Conservation (phyloP, 1,140 invertebrate genomes). For the Drosophila eugracilis region DNA sequence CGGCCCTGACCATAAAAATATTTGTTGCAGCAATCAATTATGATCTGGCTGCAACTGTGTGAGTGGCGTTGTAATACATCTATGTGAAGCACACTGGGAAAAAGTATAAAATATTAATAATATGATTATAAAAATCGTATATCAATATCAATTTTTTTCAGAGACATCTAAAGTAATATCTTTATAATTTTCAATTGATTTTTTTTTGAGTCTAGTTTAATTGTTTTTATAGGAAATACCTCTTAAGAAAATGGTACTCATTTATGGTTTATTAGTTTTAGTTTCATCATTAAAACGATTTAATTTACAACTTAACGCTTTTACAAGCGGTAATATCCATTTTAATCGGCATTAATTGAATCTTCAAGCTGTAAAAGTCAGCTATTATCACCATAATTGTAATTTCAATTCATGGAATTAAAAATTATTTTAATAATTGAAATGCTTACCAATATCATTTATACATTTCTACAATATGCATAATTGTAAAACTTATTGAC, state of each 20-base stretch:
- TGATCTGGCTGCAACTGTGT: conserved; percentile 15
- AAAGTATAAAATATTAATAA: not conserved
- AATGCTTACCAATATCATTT: no score
- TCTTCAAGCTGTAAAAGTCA: no score
- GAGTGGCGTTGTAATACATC: conserved; percentile 4
- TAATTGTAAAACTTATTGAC: not conserved
- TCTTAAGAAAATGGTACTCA: not conserved
- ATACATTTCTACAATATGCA: no score
- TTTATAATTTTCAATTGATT: no score
- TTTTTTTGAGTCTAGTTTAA: not conserved
- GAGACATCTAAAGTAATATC: no score
- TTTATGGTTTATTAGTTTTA: not conserved
- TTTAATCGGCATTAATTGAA: no score
- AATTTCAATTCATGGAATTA: not conserved
- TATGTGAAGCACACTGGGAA: conserved; percentile 6
- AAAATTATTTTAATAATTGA: no score
- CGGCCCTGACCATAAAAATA: conserved; percentile 48
- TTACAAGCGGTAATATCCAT: no score
- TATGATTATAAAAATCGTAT: no score
- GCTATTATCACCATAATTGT: no score
- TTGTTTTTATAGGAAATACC: not conserved
- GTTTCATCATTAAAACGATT: not conserved
- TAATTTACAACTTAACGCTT: not conserved
- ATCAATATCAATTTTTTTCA: no score
- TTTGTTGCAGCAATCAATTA: conserved; percentile 49